phyloP scores from a whole-genome alignment of 1,140 invertebrate genomes.

The Parapsyche elsis region DNA sequence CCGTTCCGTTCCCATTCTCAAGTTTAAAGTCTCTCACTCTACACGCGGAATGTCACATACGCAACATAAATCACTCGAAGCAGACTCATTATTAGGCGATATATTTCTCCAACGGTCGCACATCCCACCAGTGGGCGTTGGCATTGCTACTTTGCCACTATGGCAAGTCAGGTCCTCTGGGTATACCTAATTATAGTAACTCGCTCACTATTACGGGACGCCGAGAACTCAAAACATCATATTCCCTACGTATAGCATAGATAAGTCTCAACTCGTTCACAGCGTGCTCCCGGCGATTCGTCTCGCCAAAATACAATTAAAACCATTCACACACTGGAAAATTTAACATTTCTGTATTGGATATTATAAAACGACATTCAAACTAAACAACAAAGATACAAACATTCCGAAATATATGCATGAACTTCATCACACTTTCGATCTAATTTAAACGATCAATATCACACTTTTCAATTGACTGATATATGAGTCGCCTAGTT shows the following conservation, averaged over 20 bases:
- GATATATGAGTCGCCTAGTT: no score
- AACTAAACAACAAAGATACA: not conserved
- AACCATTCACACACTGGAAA: no score
- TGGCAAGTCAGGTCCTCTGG: conserved; percentile 45
- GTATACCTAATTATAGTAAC: conserved; percentile 52
- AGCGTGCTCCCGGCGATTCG: no score
- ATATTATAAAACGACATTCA: not conserved
- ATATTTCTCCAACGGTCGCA: conserved; percentile 47
- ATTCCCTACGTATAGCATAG: not conserved
- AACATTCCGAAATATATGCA: no score
- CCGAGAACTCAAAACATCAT: conserved; percentile 36
- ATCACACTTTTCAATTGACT: no score
- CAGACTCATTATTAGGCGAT: conserved; percentile 56
- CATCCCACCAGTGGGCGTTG: conserved; percentile 44
- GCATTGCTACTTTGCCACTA: conserved; percentile 36
- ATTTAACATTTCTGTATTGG: no score
- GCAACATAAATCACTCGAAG: conserved; percentile 52
- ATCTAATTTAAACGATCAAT: no score
- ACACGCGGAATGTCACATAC: conserved; percentile 48
- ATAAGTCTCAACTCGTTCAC: conserved; percentile 12
- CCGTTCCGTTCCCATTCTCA: not conserved
- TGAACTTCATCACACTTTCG: no score
- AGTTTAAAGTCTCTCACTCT: conserved; percentile 9
- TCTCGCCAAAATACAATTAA: no score
- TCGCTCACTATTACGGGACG: conserved; percentile 48